Conservation (phyloP, 2,888 invertebrate species). For the Apamea epomidion region DNA sequence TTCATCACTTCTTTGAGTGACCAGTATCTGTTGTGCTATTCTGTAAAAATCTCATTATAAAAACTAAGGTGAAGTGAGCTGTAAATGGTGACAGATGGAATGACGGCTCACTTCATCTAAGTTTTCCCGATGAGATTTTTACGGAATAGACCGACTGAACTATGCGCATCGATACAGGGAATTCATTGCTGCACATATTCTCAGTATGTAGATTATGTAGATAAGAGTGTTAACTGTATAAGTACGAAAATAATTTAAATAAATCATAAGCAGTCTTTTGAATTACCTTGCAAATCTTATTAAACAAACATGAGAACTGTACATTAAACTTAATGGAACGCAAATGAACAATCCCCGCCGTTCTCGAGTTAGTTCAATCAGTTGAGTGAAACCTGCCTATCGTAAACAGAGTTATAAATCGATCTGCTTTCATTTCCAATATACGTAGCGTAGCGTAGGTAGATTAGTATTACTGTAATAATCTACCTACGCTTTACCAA, state of each 20-base stretch:
- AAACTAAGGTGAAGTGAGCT: too few relatives aligned
- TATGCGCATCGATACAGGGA: background rate
- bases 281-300: background rate
- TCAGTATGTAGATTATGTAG: background rate
- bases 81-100: too few relatives aligned
- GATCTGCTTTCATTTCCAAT: conserved; percentile 53
- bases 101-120: too few relatives aligned
- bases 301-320: conserved; percentile 9
- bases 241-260: background rate
- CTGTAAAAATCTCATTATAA: too few relatives aligned
- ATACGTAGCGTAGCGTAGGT: too few relatives aligned
- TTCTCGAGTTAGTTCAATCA: conserved; percentile 38
- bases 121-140: too few relatives aligned
- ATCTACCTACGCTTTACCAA: conserved; percentile 36
- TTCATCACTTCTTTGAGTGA: too few relatives aligned
- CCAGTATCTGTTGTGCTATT: too few relatives aligned
- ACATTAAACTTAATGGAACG: conserved; percentile 13
- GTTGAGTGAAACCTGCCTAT: conserved; percentile 51
- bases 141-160: background rate
- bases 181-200: background rate
- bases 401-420: conserved; percentile 56
- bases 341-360: conserved; percentile 24
- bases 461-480: conserved; percentile 20
- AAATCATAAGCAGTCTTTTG: background rate
- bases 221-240: background rate